Percentiles rank a stretch among this genome's conserved stretches.
Conservation (phyloP, 2,888 invertebrate genomes). For the Heliconius sara region DNA sequence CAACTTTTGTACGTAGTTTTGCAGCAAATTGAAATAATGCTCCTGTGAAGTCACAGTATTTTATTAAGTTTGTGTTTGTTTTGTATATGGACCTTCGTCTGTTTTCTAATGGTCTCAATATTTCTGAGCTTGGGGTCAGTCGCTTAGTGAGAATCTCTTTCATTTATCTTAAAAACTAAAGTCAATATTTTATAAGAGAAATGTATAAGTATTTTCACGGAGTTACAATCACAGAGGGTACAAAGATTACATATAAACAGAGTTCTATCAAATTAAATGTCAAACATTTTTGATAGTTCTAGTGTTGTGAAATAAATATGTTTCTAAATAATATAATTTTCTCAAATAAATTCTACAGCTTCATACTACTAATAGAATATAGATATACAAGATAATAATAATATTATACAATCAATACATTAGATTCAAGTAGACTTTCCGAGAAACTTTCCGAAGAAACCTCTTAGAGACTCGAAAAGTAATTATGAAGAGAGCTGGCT, state of each 20-base stretch:
- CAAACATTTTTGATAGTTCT: too few species aligned
- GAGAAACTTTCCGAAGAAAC: not conserved
- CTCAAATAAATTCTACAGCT: too few species aligned
- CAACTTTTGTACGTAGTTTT: not conserved
- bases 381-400: too few species aligned
- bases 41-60: not conserved
- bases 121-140: not conserved
- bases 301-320: too few species aligned
- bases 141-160: not conserved
- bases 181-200: too few species aligned
- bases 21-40: not conserved
- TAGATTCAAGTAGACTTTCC: not conserved
- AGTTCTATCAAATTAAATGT: too few species aligned
- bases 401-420: not conserved
- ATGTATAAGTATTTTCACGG: too few species aligned
- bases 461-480: not conserved
- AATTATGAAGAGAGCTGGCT: not conserved
- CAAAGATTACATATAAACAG: too few species aligned
- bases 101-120: slow-evolving; percentile 12
- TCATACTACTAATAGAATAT: too few species aligned
- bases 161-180: not conserved
- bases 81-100: not conserved
- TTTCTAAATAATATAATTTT: too few species aligned
- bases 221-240: too few species aligned
- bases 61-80: not conserved